A percentile compares a stretch with the other conserved stretches of the same genome.
These are phyloP conservation scores for Rattus norvegicus DNA, from an alignment of 2,113 vertebrate genomes.

Conservation along the genomic window DNA sequence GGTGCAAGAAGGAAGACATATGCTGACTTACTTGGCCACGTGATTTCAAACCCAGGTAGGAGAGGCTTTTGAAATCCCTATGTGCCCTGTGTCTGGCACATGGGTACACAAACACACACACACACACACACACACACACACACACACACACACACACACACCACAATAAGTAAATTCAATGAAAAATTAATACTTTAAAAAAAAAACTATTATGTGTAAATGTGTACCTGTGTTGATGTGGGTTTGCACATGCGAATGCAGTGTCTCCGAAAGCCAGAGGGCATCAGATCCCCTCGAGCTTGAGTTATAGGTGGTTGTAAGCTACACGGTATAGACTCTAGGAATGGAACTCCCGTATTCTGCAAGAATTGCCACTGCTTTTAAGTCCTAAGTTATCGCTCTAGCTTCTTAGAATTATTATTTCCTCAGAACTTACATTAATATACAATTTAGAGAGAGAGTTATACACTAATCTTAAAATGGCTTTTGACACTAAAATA, in stretches of 20 bases:
- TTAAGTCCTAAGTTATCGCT: neutral
- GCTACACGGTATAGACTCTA: neutral
- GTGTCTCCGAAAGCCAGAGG: neutral
- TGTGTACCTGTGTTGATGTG: neutral
- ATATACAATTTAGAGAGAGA: neutral
- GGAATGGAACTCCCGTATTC: neutral
- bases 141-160: neutral
- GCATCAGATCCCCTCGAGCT: no score
- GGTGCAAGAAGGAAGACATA: accelerated
- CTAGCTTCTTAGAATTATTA: neutral
- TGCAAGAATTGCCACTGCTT: neutral
- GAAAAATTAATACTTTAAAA: neutral
- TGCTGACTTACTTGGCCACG: neutral
- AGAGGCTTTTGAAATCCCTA: no score
- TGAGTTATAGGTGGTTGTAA: neutral
- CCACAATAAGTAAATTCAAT: neutral
- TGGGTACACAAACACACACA: neutral
- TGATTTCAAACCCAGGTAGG: neutral
- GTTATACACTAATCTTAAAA: neutral
- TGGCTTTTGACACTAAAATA: neutral
- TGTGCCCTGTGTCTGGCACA: neutral
- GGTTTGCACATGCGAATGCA: neutral
- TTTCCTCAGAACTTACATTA: neutral
- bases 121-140: neutral
- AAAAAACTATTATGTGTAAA: neutral